A percentile compares a stretch with the other conserved stretches of the same genome.
These are phyloP conservation scores for Tanaodytes sp. DNA, from an alignment of 2,888 invertebrate species.

Conservation along the genomic window DNA sequence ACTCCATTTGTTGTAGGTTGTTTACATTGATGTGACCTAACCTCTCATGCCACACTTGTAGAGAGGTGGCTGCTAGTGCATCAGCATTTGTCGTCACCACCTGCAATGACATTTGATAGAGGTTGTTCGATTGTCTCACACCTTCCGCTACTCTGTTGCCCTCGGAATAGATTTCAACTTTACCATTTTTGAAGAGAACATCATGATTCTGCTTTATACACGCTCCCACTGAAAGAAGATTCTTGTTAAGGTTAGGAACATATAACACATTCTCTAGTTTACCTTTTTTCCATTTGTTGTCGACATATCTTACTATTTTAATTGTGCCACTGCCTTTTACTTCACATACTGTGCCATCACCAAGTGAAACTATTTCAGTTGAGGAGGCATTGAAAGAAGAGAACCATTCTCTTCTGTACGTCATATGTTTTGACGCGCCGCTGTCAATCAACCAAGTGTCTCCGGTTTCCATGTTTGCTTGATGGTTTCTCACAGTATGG, in stretches of 20 bases:
- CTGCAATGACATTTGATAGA: conserved; percentile 10
- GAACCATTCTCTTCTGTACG: conserved; percentile 30
- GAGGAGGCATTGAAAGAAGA: background rate
- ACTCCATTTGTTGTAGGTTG: conserved; percentile 17
- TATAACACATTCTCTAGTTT: conserved; percentile 27
- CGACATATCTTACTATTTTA: conserved; percentile 1
- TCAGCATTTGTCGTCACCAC: background rate
- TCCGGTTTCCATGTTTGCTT: too few relatives aligned
- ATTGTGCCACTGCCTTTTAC: conserved; percentile 20
- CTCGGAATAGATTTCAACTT: background rate
- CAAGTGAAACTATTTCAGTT: conserved; percentile 14
- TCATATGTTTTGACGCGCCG: conserved; percentile 39
- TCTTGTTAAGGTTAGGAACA: conserved; percentile 28
- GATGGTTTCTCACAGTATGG: too few relatives aligned
- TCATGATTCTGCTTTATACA: conserved; percentile 11
- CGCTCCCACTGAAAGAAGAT: conserved; percentile 30
- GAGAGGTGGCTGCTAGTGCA: background rate
- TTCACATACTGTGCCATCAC: conserved; percentile 13
- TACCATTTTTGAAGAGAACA: background rate
- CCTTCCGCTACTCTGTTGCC: conserved; percentile 8
- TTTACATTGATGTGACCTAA: conserved; percentile 24
- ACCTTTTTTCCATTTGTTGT: conserved; percentile 10
- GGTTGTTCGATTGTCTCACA: conserved; percentile 4
- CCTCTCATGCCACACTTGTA: conserved; percentile 10
- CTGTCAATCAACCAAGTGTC: conserved; percentile 37